These are phyloP conservation scores for Platycheirus rosarum DNA, from an alignment of 2,888 invertebrate genomes.

Conservation along the genomic window DNA sequence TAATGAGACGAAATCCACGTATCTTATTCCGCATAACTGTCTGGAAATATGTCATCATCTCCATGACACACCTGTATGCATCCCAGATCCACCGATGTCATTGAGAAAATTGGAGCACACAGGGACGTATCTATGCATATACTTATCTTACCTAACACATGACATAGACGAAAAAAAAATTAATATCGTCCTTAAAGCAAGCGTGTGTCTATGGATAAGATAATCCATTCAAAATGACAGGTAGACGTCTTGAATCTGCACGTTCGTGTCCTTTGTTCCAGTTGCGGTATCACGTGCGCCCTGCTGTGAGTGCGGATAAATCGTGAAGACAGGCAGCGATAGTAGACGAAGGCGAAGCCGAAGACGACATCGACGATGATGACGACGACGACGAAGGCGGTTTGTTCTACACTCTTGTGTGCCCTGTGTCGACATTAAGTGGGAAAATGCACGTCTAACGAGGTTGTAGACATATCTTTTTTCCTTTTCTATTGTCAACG, in stretches of 20 bases:
- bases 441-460: constrained; percentile 40
- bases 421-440: constrained; percentile 24
- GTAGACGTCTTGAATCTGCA: constrained; percentile 50
- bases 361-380: background rate
- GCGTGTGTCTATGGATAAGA: constrained; percentile 30
- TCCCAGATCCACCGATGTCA: constrained; percentile 30
- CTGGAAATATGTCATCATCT: constrained; percentile 32
- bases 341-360: background rate
- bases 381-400: background rate
- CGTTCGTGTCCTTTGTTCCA: constrained; percentile 54
- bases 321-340: constrained; percentile 21
- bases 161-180: constrained; percentile 23
- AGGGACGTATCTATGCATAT: background rate
- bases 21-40: constrained; percentile 39
- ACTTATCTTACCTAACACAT: constrained; percentile 12
- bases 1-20: constrained; percentile 21
- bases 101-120: constrained; percentile 43
- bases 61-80: constrained; percentile 20
- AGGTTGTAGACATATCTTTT: constrained; percentile 44
- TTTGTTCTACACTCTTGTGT: constrained; percentile 18
- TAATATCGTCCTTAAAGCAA: constrained; percentile 31
- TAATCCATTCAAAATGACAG: constrained; percentile 51
- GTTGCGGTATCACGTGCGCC: constrained; percentile 11
- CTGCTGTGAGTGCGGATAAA: constrained; percentile 6
- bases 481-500: background rate